Evolutionary conservation across 2,888 invertebrate genomes (phyloP), one percentile per base, ranked within the genome.

Genomic region (Chrysotoxum bicinctum): DNA sequence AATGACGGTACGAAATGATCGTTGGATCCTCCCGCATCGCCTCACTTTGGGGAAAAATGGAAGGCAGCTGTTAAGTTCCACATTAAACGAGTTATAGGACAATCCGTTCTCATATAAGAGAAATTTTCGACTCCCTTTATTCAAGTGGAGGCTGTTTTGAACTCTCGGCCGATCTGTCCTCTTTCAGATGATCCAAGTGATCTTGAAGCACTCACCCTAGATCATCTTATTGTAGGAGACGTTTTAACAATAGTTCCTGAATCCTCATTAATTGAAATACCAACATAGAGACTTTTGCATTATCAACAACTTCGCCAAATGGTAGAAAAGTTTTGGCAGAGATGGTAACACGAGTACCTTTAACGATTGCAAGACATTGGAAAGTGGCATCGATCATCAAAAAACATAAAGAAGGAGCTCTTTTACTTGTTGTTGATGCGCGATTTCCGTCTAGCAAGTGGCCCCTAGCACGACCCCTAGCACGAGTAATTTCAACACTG

Each of bases 1-100:
- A 78, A 75, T 40, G 83, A 26, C 26, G 26, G 26, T 26, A 26
- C 26, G 5, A 26, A 26, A 26, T 26, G 2, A 5, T 26, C 26
- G 19, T 91, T 90, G 48, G 89, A 87, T 40, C 89, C 90, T 6
- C 89, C 89, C 2, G 60, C 73, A n/a, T 80, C 89, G 16, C 89
- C 89, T 0, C 89, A 90, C 72, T 82, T 77, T 30, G 62, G 78
- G 16, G 60, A 77, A 37, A 73, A 73, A 58, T 82, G 82, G 72
- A 50, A 76, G 26, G 81, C 81, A 30, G 81, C 72, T 48, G 76
- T 76, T 21, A 62, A 73, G 45, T 75, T 70, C 50, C 84, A 84
- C 30, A 58, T 79, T 19, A 64, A 79, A 12, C 6, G 74, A 58
- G 56, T 64, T 6, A 50, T 82, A 10, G 82, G 72, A 7, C 68